Evolutionary conservation across 2,113 vertebrate species (phyloP).

Genomic region (Grallaria varia): DNA sequence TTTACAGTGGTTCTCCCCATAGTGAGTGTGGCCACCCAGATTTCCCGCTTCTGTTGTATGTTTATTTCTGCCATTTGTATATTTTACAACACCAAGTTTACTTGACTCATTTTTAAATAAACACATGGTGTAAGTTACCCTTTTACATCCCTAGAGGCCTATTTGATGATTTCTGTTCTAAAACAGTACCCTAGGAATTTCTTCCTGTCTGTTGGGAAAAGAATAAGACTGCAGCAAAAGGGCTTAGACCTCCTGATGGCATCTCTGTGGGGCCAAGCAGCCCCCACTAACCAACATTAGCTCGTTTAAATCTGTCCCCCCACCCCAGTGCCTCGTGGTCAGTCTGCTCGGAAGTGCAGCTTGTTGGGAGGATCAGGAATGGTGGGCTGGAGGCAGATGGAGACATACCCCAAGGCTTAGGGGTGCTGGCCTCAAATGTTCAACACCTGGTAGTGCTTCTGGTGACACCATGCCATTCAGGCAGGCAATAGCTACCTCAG

Average conservation of each 20-base stretch:
- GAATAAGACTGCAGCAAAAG: background rate
- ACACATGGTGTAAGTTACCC: background rate
- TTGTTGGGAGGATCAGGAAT: background rate
- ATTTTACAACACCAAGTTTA: background rate
- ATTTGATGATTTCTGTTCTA: background rate
- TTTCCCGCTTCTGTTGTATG: background rate
- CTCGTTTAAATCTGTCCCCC: background rate
- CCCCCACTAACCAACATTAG: accelerated
- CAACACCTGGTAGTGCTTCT: background rate
- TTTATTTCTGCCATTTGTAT: background rate
- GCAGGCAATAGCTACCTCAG: background rate
- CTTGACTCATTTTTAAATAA: background rate
- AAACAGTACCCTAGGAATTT: background rate
- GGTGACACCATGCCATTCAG: background rate
- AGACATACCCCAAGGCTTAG: background rate
- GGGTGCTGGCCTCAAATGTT: background rate
- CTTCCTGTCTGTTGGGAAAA: background rate
- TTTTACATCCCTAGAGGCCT: background rate
- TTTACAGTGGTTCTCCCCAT: background rate
- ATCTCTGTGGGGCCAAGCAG: background rate
- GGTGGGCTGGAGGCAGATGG: background rate
- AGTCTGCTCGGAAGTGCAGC: background rate
- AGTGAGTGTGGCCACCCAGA: accelerated
- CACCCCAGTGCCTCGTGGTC: background rate
- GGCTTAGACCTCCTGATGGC: background rate